Base-by-base conservation (phyloP, 2,888 invertebrate species). In the Phortica okadai region DNA sequence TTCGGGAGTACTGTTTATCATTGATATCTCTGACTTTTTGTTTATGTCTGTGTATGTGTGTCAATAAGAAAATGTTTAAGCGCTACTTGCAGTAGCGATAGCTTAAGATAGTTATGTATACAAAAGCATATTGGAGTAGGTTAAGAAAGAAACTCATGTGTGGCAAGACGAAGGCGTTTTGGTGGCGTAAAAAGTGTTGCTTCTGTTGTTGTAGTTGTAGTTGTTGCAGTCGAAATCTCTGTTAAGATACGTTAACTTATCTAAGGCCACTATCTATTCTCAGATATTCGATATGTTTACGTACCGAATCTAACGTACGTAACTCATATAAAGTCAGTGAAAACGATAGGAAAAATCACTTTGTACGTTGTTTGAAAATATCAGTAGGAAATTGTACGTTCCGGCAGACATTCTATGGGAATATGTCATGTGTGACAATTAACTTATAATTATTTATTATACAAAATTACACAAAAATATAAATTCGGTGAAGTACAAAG, bases 181-280 rank as follows among this genome's bases (percentile, higher is more conserved):
- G 50, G 67, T 72, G 78, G 14, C 14, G 10, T 25, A 5, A n/a
- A 56, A n/a, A n/a, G 41, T 64, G 33, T 33, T 33, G 33, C 33
- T 33, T 33, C 4, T 33, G 33, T 33, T 33, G 33, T 70, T 8
- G 66, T 21, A 78, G 73, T 50, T 74, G 58, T 62, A 73, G 75
- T 76, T 79, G 79, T 62, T 80, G 80, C 78, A 76, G 81, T 82
- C 88, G 88, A 90, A 91, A 91, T 91, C 91, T 91, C 86, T 86
- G 85, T 88, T 90, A 90, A 89, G 91, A 91, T 91, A 92, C 91
- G 91, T 92, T 91, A 91, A 91, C 91, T 91, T 91, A 91, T 91
- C 91, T 91, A 90, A 89, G 90, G 88, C 88, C 90, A 91, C 90
- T 92, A 92, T 91, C 91, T 91, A 90, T 90, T 90, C 88, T 90